A percentile compares a stretch with the other conserved stretches of the same genome.
phyloP scores from a whole-genome alignment of 2,797 vertebrate species.

The Melanotaenia parkinsoni region DNA sequence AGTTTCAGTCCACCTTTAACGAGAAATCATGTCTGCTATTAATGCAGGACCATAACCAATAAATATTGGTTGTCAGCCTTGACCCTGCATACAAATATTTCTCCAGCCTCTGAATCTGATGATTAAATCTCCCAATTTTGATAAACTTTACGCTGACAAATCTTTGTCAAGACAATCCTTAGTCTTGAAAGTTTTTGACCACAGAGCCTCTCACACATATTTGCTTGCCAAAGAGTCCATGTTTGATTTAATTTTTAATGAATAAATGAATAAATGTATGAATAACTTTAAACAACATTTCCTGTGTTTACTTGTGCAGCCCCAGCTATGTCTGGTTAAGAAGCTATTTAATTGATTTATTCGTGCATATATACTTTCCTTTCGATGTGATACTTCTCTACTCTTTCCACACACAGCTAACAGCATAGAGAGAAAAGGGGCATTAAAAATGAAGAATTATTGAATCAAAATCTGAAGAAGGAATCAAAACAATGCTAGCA shows the following conservation, averaged over 20 bases:
- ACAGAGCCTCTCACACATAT: not conserved
- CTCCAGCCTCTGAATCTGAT: not conserved
- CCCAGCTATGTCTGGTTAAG: not conserved
- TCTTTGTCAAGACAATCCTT: not conserved
- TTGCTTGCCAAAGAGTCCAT: not conserved
- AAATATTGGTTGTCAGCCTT: not conserved
- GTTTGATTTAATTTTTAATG: too few species aligned
- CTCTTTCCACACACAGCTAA: not conserved
- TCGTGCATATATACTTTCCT: not conserved
- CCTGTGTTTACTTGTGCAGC: too few species aligned
- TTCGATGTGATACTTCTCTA: constrained; percentile 4
- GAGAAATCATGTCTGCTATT: not conserved
- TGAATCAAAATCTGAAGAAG: constrained; percentile 46
- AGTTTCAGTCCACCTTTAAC: not conserved
- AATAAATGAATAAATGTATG: too few species aligned
- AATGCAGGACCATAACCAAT: not conserved
- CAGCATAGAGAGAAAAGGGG: constrained; percentile 18
- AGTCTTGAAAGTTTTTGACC: not conserved
- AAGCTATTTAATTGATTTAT: not conserved
- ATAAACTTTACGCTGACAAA: not conserved
- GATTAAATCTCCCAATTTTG: not conserved
- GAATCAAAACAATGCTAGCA: constrained; percentile 39
- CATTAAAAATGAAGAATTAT: constrained; percentile 58
- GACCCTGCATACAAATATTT: not conserved
- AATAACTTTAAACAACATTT: too few species aligned